phyloP scores from a whole-genome alignment of 2,797 vertebrate species.

The Cirrhinus mrigala region DNA sequence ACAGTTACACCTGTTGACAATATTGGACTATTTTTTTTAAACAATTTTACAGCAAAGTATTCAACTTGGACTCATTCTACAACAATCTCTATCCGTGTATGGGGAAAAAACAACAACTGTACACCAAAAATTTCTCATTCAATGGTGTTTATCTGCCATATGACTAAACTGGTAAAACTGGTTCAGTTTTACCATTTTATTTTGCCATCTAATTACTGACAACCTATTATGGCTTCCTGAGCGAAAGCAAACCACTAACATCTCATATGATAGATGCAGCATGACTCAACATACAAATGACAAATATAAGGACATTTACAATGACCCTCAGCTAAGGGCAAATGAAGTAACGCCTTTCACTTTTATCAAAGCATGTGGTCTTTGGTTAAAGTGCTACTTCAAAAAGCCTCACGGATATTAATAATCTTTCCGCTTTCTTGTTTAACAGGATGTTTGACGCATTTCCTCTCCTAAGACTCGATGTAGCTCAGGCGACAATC shows the following conservation, averaged over 20 bases:
- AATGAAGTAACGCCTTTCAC: background rate
- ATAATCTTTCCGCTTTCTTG: background rate
- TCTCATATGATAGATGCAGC: conserved; percentile 5
- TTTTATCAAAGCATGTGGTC: conserved; percentile 15
- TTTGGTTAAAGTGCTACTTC: conserved; percentile 52
- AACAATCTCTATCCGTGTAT: background rate
- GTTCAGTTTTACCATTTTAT: no score
- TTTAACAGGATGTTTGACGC: background rate
- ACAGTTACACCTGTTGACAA: conserved; percentile 22
- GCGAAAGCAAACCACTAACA: conserved; percentile 30
- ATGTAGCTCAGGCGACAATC: background rate
- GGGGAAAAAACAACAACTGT: background rate
- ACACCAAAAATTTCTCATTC: conserved; percentile 42
- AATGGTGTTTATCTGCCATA: background rate
- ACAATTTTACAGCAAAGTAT: conserved; percentile 43
- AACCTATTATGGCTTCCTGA: conserved; percentile 25
- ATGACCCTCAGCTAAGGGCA: conserved; percentile 3
- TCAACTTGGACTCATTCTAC: conserved; percentile 15
- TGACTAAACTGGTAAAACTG: background rate
- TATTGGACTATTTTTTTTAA: conserved; percentile 15
- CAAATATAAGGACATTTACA: conserved; percentile 23
- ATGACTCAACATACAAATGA: conserved; percentile 7
- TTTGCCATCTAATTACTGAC: background rate
- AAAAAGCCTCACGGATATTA: conserved; percentile 18
- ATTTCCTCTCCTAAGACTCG: background rate